phyloP scores from a whole-genome alignment of 1,140 invertebrate species.

The Sarcophaga bullata region DNA sequence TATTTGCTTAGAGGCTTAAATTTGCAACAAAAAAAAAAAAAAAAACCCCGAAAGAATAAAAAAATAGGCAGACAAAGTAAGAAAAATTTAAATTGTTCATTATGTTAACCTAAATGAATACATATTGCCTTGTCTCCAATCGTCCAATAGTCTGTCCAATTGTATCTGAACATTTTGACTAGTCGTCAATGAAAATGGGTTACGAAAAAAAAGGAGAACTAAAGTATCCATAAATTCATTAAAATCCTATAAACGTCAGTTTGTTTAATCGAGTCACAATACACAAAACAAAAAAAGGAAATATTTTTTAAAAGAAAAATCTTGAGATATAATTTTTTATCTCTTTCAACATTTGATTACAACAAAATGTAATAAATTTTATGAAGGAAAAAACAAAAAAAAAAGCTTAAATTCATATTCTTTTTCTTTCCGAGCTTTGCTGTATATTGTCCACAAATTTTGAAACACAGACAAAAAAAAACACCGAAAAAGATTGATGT shows the following conservation, averaged over 20 bases:
- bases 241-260: constrained; percentile 4
- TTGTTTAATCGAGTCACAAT: background rate
- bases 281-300: too few relatives aligned
- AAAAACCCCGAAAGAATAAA: too few relatives aligned
- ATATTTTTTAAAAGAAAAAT: background rate
- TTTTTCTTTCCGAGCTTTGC: too few relatives aligned
- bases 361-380: background rate
- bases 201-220: background rate
- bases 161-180: background rate
- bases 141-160: background rate
- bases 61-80: too few relatives aligned
- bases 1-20: constrained; percentile 36
- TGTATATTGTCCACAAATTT: too few relatives aligned
- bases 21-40: background rate
- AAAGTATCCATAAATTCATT: constrained; percentile 33
- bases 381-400: background rate
- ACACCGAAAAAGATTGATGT: too few relatives aligned
- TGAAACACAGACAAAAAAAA: too few relatives aligned
- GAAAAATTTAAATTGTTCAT: constrained; percentile 32
- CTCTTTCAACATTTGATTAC: constrained; percentile 7
- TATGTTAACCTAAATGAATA: constrained; percentile 39
- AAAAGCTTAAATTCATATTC: too few relatives aligned
- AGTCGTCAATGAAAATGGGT: background rate
- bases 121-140: background rate
- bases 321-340: background rate